A percentile compares a stretch with the other conserved stretches of the same genome.
These are phyloP conservation scores for Coreoperca whiteheadi DNA, from an alignment of 2,113 vertebrate species.

Conservation along the genomic window DNA sequence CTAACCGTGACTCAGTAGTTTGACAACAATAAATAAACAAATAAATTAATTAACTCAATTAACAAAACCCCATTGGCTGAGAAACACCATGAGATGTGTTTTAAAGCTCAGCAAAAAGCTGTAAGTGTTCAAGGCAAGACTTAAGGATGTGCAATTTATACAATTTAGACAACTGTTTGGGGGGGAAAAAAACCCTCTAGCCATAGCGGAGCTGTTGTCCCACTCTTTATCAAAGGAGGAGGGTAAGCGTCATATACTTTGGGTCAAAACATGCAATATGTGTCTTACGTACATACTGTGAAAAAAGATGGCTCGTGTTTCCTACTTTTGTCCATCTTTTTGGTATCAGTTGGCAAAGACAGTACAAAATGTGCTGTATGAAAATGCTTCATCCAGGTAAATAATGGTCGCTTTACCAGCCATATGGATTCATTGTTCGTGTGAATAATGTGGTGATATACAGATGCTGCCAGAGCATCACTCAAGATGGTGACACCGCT, in stretches of 20 bases:
- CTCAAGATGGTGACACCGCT: neutral
- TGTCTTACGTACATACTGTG: too few species aligned
- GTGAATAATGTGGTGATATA: constrained; percentile 28
- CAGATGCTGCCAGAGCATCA: constrained; percentile 23
- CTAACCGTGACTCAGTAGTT: neutral
- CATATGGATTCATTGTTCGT: too few species aligned
- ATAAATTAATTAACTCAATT: neutral
- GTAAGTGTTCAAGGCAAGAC: neutral
- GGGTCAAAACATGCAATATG: neutral
- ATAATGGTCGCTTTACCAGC: too few species aligned
- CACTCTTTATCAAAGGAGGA: neutral
- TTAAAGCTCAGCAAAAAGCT: neutral
- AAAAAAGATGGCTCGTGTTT: too few species aligned
- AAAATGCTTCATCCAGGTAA: too few species aligned
- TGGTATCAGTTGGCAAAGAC: too few species aligned
- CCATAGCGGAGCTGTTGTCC: neutral
- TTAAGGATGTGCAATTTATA: neutral
- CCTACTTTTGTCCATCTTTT: too few species aligned
- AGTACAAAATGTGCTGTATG: too few species aligned
- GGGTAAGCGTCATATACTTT: neutral
- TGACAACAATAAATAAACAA: neutral
- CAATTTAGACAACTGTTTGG: neutral
- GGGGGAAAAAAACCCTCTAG: neutral
- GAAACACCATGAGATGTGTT: neutral
- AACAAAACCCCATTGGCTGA: neutral